These are phyloP conservation scores for Linepithema humile DNA, from an alignment of 1,140 invertebrate species.

Conservation along the genomic window DNA sequence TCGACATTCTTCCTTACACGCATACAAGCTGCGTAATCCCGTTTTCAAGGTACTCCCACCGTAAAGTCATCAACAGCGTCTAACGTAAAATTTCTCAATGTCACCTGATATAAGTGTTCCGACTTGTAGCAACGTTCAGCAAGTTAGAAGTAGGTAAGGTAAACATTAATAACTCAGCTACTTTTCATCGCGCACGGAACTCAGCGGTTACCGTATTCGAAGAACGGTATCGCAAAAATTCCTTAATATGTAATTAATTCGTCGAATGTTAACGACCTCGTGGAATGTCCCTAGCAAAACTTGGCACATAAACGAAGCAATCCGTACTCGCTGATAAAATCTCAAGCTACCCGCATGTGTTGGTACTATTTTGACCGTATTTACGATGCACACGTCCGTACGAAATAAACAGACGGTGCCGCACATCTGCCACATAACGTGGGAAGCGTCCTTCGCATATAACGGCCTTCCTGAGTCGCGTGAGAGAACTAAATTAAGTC, in stretches of 20 bases:
- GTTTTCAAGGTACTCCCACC: neutral
- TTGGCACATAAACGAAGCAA: slow-evolving; percentile 9
- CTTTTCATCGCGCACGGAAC: neutral
- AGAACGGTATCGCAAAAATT: slow-evolving; percentile 3
- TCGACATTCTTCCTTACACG: slow-evolving; percentile 44
- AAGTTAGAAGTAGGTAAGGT: neutral
- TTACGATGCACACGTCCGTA: slow-evolving; percentile 21
- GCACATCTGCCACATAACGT: slow-evolving; percentile 69
- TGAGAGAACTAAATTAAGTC: slow-evolving; percentile 70
- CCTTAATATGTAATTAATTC: slow-evolving; percentile 1
- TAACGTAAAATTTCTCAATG: neutral
- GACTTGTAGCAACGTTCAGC: neutral
- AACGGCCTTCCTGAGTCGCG: slow-evolving; percentile 72
- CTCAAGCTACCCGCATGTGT: neutral
- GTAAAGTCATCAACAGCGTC: neutral
- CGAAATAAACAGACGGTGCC: slow-evolving; percentile 24
- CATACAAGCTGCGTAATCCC: neutral
- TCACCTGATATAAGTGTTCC: neutral
- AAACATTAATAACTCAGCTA: neutral
- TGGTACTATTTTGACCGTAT: slow-evolving; percentile 13
- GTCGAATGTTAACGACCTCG: neutral
- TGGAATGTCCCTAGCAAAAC: neutral
- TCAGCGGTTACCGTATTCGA: neutral
- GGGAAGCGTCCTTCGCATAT: slow-evolving; percentile 71
- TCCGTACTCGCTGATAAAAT: slow-evolving; percentile 22